Evolutionary conservation across 2,888 invertebrate genomes (phyloP).

Genomic region (Fissipunctia ypsillon): DNA sequence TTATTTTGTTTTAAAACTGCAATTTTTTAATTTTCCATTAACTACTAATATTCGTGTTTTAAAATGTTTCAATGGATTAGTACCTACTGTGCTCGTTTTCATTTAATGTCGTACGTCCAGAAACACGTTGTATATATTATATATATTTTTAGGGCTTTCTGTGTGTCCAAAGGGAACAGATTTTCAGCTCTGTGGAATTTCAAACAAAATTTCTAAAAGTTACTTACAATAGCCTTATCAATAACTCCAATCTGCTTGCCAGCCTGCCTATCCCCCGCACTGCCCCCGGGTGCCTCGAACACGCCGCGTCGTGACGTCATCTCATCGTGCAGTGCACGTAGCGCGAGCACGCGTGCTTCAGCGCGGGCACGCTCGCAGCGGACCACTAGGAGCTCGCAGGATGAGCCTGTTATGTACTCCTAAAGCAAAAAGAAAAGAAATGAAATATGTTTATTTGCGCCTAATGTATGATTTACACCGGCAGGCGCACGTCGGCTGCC

Average conservation of each 20-base stretch:
- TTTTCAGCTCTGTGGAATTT: background rate
- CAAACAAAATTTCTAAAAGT: no score
- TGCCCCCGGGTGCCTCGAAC: constrained; percentile 62
- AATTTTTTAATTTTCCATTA: no score
- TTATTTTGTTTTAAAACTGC: no score
- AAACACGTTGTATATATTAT: no score
- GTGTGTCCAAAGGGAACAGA: background rate
- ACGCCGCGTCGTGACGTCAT: constrained; percentile 67
- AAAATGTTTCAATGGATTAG: no score
- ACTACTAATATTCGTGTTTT: no score
- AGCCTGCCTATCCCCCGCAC: constrained; percentile 6
- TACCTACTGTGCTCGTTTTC: no score
- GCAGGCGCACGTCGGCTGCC: no score
- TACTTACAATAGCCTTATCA: constrained; percentile 80
- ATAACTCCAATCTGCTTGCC: constrained; percentile 66
- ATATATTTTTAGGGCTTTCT: no score
- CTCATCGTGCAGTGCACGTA: constrained; percentile 70
- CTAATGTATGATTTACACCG: no score
- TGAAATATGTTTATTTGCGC: background rate
- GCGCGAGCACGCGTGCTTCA: constrained; percentile 70
- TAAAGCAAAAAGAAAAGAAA: constrained; percentile 39
- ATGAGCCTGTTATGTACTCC: constrained; percentile 72
- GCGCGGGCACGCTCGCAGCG: constrained; percentile 75
- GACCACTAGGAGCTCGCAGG: constrained; percentile 80
- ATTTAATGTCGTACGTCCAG: no score